phyloP scores from a whole-genome alignment of 1,140 invertebrate species.

The Pseudomyrmex concolor region DNA sequence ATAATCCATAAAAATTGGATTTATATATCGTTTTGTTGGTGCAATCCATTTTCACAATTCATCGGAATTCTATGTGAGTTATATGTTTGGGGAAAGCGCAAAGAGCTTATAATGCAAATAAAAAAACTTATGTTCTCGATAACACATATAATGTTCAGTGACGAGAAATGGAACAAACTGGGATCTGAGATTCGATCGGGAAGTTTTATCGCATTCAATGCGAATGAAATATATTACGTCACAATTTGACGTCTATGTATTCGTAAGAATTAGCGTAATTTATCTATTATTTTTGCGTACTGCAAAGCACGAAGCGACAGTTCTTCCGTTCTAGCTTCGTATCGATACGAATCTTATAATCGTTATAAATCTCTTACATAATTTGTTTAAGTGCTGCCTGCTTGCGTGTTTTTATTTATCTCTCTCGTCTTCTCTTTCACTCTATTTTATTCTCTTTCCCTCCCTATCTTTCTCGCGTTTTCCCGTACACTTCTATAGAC shows the following conservation, averaged over 20 bases:
- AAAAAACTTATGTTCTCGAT: slow-evolving; percentile 20
- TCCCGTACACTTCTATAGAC: slow-evolving; percentile 47
- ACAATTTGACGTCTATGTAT: slow-evolving; percentile 21
- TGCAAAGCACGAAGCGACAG: slow-evolving; percentile 18
- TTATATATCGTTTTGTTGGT: neutral
- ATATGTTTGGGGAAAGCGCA: neutral
- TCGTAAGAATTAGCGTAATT: slow-evolving; percentile 27
- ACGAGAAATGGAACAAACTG: slow-evolving; percentile 15
- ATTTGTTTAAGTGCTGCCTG: neutral
- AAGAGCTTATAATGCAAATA: slow-evolving; percentile 5
- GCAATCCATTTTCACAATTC: neutral
- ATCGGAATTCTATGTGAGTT: neutral
- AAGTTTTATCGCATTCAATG: neutral
- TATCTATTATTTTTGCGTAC: slow-evolving; percentile 14
- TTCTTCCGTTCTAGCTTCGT: slow-evolving; percentile 3
- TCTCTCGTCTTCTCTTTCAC: slow-evolving; percentile 26
- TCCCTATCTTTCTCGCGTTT: slow-evolving; percentile 58
- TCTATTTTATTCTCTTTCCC: slow-evolving; percentile 52
- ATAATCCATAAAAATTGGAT: neutral
- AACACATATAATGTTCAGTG: neutral
- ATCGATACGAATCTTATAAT: slow-evolving; percentile 1
- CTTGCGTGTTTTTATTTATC: slow-evolving; percentile 34
- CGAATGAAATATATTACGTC: slow-evolving; percentile 35
- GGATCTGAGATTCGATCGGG: neutral
- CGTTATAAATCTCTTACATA: slow-evolving; percentile 30